Evolutionary conservation across 2,113 vertebrate genomes (phyloP).

Genomic region (Anoura caudifer): DNA sequence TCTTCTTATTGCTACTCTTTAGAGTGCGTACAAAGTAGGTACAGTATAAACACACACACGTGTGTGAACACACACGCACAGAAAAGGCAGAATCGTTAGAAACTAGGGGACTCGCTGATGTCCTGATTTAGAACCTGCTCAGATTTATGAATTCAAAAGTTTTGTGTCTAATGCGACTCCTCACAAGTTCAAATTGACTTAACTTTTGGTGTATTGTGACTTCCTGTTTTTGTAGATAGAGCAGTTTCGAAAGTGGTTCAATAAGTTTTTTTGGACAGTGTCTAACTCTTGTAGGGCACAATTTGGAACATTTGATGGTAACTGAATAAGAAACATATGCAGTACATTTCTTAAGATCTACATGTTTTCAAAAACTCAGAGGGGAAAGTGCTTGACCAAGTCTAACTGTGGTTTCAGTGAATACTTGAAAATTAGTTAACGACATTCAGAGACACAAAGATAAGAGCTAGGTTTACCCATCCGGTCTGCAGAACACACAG

Average conservation of each 20-base stretch:
- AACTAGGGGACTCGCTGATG: background rate
- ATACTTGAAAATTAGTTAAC: slow-evolving; percentile 25
- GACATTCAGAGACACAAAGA: slow-evolving; percentile 47
- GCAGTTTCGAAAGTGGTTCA: slow-evolving; percentile 24
- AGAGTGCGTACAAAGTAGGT: background rate
- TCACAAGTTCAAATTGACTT: slow-evolving; percentile 38
- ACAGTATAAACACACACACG: background rate
- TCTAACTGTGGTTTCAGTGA: slow-evolving; percentile 39
- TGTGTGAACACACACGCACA: background rate
- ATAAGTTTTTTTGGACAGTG: background rate
- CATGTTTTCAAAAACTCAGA: slow-evolving; percentile 39
- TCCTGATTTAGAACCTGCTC: slow-evolving; percentile 27
- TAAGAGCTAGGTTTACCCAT: slow-evolving; percentile 29
- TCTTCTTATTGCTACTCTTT: background rate
- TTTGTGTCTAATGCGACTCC: slow-evolving; percentile 23
- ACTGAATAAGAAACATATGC: background rate
- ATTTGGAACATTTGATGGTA: slow-evolving; percentile 7
- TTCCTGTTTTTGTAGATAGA: slow-evolving; percentile 47
- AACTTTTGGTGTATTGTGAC: background rate
- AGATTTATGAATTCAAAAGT: background rate
- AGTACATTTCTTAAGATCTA: slow-evolving; percentile 1
- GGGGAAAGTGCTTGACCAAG: background rate
- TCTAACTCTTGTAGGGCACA: background rate
- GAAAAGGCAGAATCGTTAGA: background rate
- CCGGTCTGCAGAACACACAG: background rate